Conservation (phyloP, 1,140 invertebrate species). For the Zaprionus inermis region DNA sequence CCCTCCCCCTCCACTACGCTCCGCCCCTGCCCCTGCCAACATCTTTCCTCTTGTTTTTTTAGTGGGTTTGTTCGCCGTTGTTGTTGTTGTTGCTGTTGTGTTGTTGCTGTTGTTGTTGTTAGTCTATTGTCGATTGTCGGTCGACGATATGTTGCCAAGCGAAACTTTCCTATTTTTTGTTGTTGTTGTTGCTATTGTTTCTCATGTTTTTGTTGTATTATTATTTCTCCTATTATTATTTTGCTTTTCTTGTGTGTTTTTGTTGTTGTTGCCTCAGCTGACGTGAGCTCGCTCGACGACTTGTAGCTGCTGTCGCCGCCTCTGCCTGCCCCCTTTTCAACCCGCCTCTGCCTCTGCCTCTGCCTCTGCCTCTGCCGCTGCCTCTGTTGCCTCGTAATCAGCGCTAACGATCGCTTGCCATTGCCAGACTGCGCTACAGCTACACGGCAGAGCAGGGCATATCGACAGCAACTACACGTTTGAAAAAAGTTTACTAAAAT, state of each 20-base stretch:
- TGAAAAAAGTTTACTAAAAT: too few species aligned
- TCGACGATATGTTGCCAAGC: conserved; percentile 54
- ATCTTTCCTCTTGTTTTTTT: conserved; percentile 29
- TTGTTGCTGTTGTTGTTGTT: conserved; percentile 16
- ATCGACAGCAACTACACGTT: not conserved
- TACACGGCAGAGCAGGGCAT: conserved; percentile 21
- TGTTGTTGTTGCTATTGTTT: too few species aligned
- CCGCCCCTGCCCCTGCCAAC: not conserved
- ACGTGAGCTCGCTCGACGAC: conserved; percentile 28
- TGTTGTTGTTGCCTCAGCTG: conserved; percentile 36
- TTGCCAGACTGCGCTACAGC: conserved; percentile 44
- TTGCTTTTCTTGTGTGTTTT: conserved; percentile 35
- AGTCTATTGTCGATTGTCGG: conserved; percentile 39
- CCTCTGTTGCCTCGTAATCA: conserved; percentile 48
- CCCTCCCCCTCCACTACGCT: too few species aligned
- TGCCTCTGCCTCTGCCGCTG: conserved; percentile 15
- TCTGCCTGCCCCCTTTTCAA: not conserved
- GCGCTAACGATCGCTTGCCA: conserved; percentile 54
- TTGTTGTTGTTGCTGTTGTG: conserved; percentile 15
- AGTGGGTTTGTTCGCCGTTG: conserved; percentile 47
- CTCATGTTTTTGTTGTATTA: conserved; percentile 18
- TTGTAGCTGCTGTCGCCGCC: conserved; percentile 20
- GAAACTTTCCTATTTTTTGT: conserved; percentile 48
- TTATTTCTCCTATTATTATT: conserved; percentile 24
- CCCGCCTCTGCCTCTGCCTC: not conserved